These are phyloP conservation scores for Hyla sarda DNA, from an alignment of 2,113 vertebrate genomes.

Conservation along the genomic window DNA sequence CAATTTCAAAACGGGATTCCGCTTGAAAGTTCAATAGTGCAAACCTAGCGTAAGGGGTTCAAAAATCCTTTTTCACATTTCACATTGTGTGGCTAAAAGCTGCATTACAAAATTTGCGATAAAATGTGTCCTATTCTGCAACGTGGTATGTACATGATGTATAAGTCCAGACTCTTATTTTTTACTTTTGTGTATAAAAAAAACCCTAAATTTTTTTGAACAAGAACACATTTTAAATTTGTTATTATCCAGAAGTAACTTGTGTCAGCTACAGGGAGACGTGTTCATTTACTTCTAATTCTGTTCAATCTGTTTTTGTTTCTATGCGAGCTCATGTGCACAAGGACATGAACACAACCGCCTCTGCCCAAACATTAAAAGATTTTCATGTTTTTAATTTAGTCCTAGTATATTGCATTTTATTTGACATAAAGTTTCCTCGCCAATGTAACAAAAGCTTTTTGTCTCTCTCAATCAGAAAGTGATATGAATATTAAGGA, in stretches of 20 bases:
- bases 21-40: too few relatives aligned
- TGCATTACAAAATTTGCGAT: too few relatives aligned
- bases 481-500: constrained; percentile 60
- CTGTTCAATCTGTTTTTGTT: neutral
- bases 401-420: constrained; percentile 33
- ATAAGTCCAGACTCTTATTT: too few relatives aligned
- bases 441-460: constrained; percentile 48
- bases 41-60: too few relatives aligned
- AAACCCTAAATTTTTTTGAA: neutral
- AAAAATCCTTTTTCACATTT: too few relatives aligned
- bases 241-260: neutral
- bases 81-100: too few relatives aligned
- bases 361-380: constrained; percentile 15
- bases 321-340: neutral
- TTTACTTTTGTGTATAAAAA: too few relatives aligned
- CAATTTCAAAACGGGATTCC: too few relatives aligned
- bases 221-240: neutral
- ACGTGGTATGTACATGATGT: too few relatives aligned
- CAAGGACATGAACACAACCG: constrained; percentile 1
- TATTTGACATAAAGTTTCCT: constrained; percentile 37
- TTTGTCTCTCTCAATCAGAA: constrained; percentile 29
- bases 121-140: too few relatives aligned
- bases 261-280: neutral
- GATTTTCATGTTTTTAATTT: constrained; percentile 36
- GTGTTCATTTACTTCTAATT: constrained; percentile 8